These are phyloP conservation scores for Beaufortia kweichowensis DNA, from an alignment of 2,113 vertebrate genomes.

Conservation along the genomic window DNA sequence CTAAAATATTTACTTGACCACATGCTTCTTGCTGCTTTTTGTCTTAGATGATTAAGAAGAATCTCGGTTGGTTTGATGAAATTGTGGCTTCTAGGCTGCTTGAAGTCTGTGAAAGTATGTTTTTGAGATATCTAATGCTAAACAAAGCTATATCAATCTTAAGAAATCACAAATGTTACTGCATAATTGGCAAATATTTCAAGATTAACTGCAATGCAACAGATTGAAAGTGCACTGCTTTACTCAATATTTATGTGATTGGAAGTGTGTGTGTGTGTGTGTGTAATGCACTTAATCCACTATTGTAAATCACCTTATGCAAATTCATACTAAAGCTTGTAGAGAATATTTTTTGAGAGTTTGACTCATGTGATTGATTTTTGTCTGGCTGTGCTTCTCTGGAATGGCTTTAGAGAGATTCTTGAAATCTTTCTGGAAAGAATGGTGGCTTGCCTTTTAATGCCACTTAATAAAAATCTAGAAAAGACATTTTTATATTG, in stretches of 20 bases:
- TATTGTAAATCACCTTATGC: constrained; percentile 44
- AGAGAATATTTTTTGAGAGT: constrained; percentile 46
- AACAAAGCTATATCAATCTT: neutral
- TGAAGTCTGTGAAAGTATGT: neutral
- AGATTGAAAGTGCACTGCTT: constrained; percentile 10
- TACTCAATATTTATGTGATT: constrained; percentile 21
- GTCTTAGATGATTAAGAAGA: constrained; percentile 9
- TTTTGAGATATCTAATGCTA: neutral
- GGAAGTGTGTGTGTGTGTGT: constrained; percentile 39
- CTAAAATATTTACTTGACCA: constrained; percentile 18
- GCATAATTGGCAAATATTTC: neutral
- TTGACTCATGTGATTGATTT: constrained; percentile 36
- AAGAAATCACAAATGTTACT: neutral
- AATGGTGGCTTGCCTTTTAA: constrained; percentile 45
- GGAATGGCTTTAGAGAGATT: constrained; percentile 51
- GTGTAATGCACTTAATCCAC: constrained; percentile 13
- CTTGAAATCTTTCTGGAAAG: constrained; percentile 18
- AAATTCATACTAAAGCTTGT: constrained; percentile 40
- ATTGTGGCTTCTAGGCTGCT: constrained; percentile 8
- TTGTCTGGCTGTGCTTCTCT: constrained; percentile 58
- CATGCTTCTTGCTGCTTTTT: constrained; percentile 27
- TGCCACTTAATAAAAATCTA: constrained; percentile 52
- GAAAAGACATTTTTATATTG: constrained; percentile 43
- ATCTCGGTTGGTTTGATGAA: neutral
- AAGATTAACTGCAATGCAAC: constrained; percentile 7